Conservation (phyloP, 1,140 invertebrate species). For the Neodiprion pinetum region DNA sequence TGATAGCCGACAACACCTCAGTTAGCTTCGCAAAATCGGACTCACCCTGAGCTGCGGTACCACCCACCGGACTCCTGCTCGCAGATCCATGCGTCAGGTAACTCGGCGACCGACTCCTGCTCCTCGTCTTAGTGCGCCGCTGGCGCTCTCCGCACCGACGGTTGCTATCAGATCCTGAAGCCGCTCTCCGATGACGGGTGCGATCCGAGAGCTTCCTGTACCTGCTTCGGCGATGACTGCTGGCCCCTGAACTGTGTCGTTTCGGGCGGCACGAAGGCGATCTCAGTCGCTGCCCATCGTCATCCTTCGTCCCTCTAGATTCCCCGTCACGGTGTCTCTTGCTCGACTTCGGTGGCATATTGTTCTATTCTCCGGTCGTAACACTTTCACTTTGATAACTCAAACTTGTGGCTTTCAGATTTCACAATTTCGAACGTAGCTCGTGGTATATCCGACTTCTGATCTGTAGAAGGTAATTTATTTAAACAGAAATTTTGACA, state of each 20-base stretch:
- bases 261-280: conserved; percentile 1
- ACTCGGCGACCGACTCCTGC: conserved; percentile 10
- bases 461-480: too few relatives aligned
- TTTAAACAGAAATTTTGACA: too few relatives aligned
- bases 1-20: neutral
- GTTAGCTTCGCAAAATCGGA: neutral
- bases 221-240: neutral
- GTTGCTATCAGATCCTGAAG: too few relatives aligned
- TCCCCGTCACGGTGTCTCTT: too few relatives aligned
- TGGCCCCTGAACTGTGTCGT: neutral
- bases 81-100: neutral
- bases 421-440: too few relatives aligned
- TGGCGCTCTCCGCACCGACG: neutral
- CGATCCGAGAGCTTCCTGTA: neutral
- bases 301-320: neutral
- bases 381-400: too few relatives aligned
- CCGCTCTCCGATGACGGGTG: neutral
- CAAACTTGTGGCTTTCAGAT: too few relatives aligned
- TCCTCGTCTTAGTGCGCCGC: neutral
- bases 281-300: neutral
- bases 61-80: too few relatives aligned
- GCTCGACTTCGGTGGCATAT: too few relatives aligned
- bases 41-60: conserved; percentile 19
- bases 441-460: too few relatives aligned
- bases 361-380: too few relatives aligned